These are phyloP conservation scores for Hypomecis atomaria DNA, from an alignment of 2,888 invertebrate genomes.

Conservation along the genomic window DNA sequence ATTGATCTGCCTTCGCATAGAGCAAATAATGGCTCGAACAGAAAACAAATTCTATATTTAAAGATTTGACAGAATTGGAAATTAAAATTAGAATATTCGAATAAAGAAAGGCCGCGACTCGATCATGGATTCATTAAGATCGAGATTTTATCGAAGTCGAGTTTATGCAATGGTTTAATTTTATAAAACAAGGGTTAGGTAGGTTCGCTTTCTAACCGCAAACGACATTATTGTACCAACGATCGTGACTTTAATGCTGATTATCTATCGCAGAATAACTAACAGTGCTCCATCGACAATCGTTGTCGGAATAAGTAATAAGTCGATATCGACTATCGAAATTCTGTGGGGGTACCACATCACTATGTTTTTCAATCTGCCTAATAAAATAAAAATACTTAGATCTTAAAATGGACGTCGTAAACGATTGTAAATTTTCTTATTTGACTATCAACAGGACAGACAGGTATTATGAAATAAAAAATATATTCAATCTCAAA, in stretches of 20 bases:
- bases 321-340: slow-evolving; percentile 45
- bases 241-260: slow-evolving; percentile 49
- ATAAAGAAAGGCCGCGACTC: slow-evolving; percentile 31
- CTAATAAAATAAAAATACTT: slow-evolving; percentile 1
- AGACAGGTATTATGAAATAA: neutral
- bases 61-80: slow-evolving; percentile 18
- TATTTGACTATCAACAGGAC: neutral
- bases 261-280: slow-evolving; percentile 26
- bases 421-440: neutral
- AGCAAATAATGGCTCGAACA: slow-evolving; percentile 20
- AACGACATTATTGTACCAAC: slow-evolving; percentile 54
- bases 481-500: neutral
- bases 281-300: slow-evolving; percentile 1
- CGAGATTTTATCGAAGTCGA: slow-evolving; percentile 44
- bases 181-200: slow-evolving; percentile 56
- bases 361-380: slow-evolving; percentile 40
- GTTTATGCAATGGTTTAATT: slow-evolving; percentile 64
- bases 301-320: slow-evolving; percentile 31
- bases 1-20: slow-evolving; percentile 26
- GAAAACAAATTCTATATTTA: slow-evolving; percentile 15
- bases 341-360: slow-evolving; percentile 45
- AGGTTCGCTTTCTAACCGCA: slow-evolving; percentile 70
- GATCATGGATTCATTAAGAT: slow-evolving; percentile 23
- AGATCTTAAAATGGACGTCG: neutral
- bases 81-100: slow-evolving; percentile 19